A percentile compares a stretch with the other conserved stretches of the same genome.
These are phyloP conservation scores for Tricholaema leucomelas DNA, from an alignment of 2,113 vertebrate genomes.

Conservation along the genomic window DNA sequence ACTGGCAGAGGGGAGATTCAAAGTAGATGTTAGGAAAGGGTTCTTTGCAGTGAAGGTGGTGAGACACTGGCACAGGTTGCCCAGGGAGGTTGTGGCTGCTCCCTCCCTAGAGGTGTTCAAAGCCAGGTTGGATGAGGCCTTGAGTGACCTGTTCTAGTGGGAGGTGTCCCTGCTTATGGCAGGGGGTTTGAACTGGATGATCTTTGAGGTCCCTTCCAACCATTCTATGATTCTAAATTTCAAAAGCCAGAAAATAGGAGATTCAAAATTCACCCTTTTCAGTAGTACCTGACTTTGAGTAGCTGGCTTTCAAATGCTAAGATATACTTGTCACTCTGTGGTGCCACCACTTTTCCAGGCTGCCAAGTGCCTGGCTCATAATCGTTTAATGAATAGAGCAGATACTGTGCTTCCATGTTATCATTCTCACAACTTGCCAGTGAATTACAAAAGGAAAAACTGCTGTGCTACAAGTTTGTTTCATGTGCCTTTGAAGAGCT, in stretches of 20 bases:
- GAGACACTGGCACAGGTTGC: too few species aligned
- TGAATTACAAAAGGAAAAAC: constrained; percentile 26
- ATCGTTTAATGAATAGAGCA: neutral
- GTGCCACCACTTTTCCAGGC: neutral
- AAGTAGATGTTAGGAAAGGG: too few species aligned
- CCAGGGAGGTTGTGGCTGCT: too few species aligned
- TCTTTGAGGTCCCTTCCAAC: too few species aligned
- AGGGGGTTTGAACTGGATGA: too few species aligned
- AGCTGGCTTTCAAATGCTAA: neutral
- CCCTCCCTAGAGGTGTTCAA: too few species aligned
- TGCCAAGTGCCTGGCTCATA: neutral
- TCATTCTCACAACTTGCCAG: neutral
- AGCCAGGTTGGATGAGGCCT: too few species aligned
- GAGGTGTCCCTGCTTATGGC: too few species aligned
- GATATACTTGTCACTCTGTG: neutral
- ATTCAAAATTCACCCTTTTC: neutral
- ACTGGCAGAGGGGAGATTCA: too few species aligned
- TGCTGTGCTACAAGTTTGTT: constrained; percentile 43
- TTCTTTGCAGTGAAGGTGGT: too few species aligned
- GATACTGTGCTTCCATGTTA: neutral
- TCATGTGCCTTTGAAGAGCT: constrained; percentile 59
- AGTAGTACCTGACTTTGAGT: neutral
- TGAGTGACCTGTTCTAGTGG: too few species aligned
- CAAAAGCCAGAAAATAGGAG: neutral
- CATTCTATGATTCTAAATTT: too few species aligned